Evolutionary conservation across 2,888 invertebrate genomes (phyloP).

Genomic region (Dermolepida albohirtum): DNA sequence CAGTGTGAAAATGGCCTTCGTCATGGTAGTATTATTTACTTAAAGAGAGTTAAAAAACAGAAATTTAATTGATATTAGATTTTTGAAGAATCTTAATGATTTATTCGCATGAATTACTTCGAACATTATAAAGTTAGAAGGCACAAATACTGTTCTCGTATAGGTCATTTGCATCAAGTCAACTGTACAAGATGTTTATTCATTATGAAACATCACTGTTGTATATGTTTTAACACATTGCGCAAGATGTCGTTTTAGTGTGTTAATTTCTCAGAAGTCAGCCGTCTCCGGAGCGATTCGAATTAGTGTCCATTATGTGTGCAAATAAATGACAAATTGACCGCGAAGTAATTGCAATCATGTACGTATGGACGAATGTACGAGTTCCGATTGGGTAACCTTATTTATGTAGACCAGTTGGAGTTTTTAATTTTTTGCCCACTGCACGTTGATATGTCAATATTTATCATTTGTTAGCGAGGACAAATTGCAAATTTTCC

Average conservation of each 20-base stretch:
- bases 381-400: background rate
- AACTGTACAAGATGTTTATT: conserved; percentile 1
- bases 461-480: conserved; percentile 6
- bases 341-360: conserved; percentile 11
- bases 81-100: no score
- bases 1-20: no score
- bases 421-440: background rate
- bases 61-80: no score
- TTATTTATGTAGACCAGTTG: background rate
- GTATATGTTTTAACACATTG: conserved; percentile 7
- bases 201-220: conserved; percentile 16
- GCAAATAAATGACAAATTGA: conserved; percentile 30
- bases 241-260: conserved; percentile 4
- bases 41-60: no score
- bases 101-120: no score
- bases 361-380: background rate
- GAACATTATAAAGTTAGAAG: no score
- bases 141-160: conserved; percentile 4
- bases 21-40: no score
- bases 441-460: conserved; percentile 7
- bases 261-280: conserved; percentile 18
- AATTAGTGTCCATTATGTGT: conserved; percentile 10
- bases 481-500: no score
- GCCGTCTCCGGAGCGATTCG: conserved; percentile 17
- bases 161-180: conserved; percentile 29